A percentile compares a stretch with the other conserved stretches of the same genome.
Evolutionary conservation across 2,888 invertebrate species (phyloP).

Genomic region (Scelioninae gen. 1): DNA sequence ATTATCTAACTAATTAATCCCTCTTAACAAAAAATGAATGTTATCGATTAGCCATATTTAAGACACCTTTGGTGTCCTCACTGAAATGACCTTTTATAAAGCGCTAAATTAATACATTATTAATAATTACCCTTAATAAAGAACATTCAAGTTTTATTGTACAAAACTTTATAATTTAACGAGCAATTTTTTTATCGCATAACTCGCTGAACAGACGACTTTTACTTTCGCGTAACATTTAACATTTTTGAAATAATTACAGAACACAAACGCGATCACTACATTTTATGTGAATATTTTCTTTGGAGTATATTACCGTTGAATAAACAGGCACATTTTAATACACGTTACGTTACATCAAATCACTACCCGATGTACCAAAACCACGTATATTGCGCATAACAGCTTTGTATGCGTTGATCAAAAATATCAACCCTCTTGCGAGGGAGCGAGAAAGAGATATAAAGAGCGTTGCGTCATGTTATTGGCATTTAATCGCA

Average conservation of each 20-base stretch:
- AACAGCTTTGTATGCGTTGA: conserved; percentile 53
- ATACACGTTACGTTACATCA: conserved; percentile 56
- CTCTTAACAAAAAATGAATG: too few species aligned
- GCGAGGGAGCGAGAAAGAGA: conserved; percentile 16
- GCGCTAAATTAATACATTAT: too few species aligned
- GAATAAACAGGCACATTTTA: conserved; percentile 59
- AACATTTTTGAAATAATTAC: conserved; percentile 39
- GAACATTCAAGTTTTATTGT: too few species aligned
- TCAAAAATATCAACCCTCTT: conserved; percentile 57
- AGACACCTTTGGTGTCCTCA: too few species aligned
- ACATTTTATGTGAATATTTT: conserved; percentile 34
- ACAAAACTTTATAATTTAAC: too few species aligned
- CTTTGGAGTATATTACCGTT: conserved; percentile 41
- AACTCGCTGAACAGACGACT: conserved; percentile 13
- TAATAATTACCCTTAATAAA: too few species aligned
- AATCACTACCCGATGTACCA: conserved; percentile 47
- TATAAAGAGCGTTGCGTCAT: conserved; percentile 34
- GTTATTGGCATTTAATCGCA: conserved; percentile 66
- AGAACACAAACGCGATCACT: conserved; percentile 17
- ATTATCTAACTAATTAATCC: too few species aligned
- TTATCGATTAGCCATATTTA: too few species aligned
- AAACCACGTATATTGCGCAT: conserved; percentile 49
- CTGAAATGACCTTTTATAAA: too few species aligned
- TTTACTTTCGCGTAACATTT: conserved; percentile 42
- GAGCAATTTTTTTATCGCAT: too few species aligned